Evolutionary conservation across 2,888 invertebrate genomes (phyloP).

Genomic region (Ryuthela nishihirai): DNA sequence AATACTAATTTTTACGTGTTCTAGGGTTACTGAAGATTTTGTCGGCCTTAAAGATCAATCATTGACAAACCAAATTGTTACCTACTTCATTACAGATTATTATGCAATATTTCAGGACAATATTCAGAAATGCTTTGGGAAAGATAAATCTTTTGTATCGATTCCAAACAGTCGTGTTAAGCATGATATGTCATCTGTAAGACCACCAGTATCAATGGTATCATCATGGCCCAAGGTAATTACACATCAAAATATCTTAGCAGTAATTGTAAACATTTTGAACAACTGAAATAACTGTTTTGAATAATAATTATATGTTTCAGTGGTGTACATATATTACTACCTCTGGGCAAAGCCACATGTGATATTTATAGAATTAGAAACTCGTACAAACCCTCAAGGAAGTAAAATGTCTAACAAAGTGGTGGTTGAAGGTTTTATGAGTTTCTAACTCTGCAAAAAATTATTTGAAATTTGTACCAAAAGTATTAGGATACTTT

Average conservation of each 20-base stretch:
- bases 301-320: no score
- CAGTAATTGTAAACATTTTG: neutral
- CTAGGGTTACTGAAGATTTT: slow-evolving; percentile 41
- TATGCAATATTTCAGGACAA: slow-evolving; percentile 47
- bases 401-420: no score
- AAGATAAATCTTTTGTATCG: slow-evolving; percentile 3
- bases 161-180: slow-evolving; percentile 5
- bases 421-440: no score
- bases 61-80: slow-evolving; percentile 52
- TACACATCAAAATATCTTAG: neutral
- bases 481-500: no score
- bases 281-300: no score
- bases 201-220: slow-evolving; percentile 24
- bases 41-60: slow-evolving; percentile 52
- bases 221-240: slow-evolving; percentile 32
- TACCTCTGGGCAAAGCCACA: no score
- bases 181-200: no score
- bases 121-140: slow-evolving; percentile 4
- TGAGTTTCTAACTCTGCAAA: no score
- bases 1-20: slow-evolving; percentile 1
- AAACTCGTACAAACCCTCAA: no score
- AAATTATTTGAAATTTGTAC: no score
- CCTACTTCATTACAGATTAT: slow-evolving; percentile 51
- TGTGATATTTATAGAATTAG: no score
- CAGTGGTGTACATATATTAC: no score